Evolutionary conservation across 2,113 vertebrate genomes (phyloP).

Genomic region (Mastomys coucha): DNA sequence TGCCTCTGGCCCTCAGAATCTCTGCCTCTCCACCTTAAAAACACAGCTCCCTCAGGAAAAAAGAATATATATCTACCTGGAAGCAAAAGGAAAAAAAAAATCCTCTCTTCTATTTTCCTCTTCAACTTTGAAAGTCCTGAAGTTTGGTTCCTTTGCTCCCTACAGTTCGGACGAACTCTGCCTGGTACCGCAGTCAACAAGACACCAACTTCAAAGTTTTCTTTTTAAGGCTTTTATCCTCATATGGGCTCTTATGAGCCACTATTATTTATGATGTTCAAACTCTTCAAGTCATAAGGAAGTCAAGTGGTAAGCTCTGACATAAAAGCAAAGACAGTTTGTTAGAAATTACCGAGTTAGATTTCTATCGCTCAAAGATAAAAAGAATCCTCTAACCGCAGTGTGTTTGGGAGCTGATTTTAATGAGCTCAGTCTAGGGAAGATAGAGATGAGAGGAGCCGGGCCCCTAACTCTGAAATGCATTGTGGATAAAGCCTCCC

Average conservation of each 20-base stretch:
- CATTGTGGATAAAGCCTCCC: constrained; percentile 6
- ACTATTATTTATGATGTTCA: not conserved
- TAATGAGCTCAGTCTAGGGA: constrained; percentile 40
- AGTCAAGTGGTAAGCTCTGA: constrained; percentile 39
- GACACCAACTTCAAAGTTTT: not conserved
- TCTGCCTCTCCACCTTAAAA: not conserved
- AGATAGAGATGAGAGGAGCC: constrained; percentile 10
- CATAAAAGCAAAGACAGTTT: not conserved
- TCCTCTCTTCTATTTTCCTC: not conserved
- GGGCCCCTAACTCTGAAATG: not conserved
- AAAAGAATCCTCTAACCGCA: not conserved
- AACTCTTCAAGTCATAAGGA: not conserved
- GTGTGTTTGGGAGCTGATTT: not conserved
- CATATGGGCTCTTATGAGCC: not conserved
- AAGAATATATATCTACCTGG: not conserved
- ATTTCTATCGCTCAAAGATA: constrained; percentile 23
- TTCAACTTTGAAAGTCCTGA: not conserved
- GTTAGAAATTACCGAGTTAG: constrained; percentile 39
- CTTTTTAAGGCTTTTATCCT: not conserved
- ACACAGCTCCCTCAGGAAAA: not conserved
- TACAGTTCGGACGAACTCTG: not conserved
- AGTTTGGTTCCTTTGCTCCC: not conserved
- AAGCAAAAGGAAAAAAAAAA: not conserved
- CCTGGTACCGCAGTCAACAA: not conserved
- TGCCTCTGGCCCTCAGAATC: not conserved